These are phyloP conservation scores for Luperina nickerlii DNA, from an alignment of 2,888 invertebrate species.

Conservation along the genomic window DNA sequence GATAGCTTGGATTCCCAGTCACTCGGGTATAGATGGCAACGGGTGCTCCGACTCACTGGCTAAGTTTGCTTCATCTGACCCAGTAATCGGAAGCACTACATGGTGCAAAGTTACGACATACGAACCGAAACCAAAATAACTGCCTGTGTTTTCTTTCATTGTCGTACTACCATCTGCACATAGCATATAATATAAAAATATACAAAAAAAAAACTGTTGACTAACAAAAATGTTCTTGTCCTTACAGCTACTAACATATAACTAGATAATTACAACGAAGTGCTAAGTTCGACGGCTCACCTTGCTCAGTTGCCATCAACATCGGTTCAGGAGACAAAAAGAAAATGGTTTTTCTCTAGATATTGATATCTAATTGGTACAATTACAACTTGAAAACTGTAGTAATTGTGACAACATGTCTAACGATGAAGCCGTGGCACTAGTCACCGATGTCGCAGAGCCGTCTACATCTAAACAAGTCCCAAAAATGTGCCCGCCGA, in stretches of 20 bases:
- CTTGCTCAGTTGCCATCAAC: neutral
- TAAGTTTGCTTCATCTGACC: too few relatives aligned
- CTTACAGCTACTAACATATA: neutral
- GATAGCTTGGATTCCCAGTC: too few relatives aligned
- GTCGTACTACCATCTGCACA: too few relatives aligned
- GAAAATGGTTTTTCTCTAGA: neutral
- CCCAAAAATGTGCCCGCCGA: slow-evolving; percentile 86
- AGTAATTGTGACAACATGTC: slow-evolving; percentile 75
- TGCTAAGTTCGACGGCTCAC: neutral
- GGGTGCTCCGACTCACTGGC: too few relatives aligned
- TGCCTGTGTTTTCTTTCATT: too few relatives aligned
- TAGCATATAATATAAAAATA: too few relatives aligned
- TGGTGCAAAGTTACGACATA: too few relatives aligned
- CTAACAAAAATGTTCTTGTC: neutral
- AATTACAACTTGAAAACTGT: neutral
- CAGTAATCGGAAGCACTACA: too few relatives aligned
- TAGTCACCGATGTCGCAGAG: slow-evolving; percentile 82
- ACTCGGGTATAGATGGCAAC: too few relatives aligned
- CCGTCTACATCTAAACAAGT: slow-evolving; percentile 68
- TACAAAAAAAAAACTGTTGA: neutral
- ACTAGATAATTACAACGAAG: neutral
- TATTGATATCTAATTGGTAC: neutral
- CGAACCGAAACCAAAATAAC: too few relatives aligned
- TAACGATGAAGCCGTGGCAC: slow-evolving; percentile 85
- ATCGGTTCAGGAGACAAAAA: neutral